phyloP scores from a whole-genome alignment of 1,140 invertebrate species.

The Nymphalis io region DNA sequence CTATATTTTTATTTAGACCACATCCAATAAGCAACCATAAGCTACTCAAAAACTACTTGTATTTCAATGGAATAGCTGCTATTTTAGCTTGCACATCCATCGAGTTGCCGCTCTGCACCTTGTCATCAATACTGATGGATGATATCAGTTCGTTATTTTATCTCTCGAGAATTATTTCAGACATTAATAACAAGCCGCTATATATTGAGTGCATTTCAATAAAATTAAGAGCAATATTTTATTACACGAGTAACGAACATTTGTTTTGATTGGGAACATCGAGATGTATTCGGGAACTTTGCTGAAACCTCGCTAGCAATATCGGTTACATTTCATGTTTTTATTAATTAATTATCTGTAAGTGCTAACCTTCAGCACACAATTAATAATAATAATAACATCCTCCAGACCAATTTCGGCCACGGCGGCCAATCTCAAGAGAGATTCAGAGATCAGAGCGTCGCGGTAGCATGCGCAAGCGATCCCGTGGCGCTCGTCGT shows the following conservation, averaged over 20 bases:
- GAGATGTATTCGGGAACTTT: not conserved
- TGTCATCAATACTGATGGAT: constrained; percentile 11
- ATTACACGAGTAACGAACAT: not conserved
- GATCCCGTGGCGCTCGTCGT: too few relatives aligned
- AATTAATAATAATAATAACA: too few relatives aligned
- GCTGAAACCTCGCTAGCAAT: too few relatives aligned
- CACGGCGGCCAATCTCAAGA: too few relatives aligned
- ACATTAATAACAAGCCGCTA: not conserved
- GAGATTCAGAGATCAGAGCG: too few relatives aligned
- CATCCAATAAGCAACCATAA: not conserved
- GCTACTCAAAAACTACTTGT: not conserved
- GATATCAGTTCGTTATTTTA: constrained; percentile 8
- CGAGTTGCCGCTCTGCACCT: not conserved
- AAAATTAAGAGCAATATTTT: constrained; percentile 7
- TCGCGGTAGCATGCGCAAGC: too few relatives aligned
- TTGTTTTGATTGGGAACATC: constrained; percentile 1
- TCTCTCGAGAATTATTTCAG: constrained; percentile 12
- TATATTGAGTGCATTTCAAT: constrained; percentile 1
- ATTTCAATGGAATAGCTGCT: not conserved
- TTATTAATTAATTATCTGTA: not conserved
- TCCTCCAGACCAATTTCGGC: too few relatives aligned
- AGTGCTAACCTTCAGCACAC: not conserved
- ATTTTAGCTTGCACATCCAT: not conserved
- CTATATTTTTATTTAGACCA: not conserved
- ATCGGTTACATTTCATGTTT: not conserved